Evolutionary conservation across 2,113 vertebrate species (phyloP), one percentile per base, ranked within the genome.

Genomic region (Archilochus colubris): DNA sequence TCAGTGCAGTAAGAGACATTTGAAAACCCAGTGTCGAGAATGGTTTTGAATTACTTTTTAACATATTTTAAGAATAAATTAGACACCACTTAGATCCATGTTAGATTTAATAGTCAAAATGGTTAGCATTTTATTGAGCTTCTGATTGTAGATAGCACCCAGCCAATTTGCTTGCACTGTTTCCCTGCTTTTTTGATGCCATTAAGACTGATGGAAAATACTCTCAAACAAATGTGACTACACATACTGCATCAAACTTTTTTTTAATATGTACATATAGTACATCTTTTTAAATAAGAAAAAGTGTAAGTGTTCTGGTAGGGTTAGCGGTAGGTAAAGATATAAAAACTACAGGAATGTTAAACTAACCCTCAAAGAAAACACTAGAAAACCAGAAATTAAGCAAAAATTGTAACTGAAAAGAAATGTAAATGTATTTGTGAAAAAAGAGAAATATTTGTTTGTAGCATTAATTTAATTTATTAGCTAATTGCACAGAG

Each of bases 221-320:
- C 12, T 19, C 14, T 17, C 40, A 75, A 44, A 36, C 3, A 64
- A 66, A 61, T 57, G 11, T 25, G 16, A 58, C 7, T 59, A 43
- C 22, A 54, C 25, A 19, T n/a, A 36, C 6, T 36, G 19, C 3
- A 64, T 50, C n/a, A 75, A 54, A 20, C 3, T 55, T 64, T 6
- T 17, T 3, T 27, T 80, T 85, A 18, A 33, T 5, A 36, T 33
- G 10, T 46, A 66, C 61, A 28, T 2, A 5, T 72, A 21, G 4
- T 55, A 33, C 33, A 40, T 1, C 4, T 19, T 57, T 3, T 33
- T 5, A 55, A 17, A 44, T 59, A 70, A 44, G 18, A 51, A 81
- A 51, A 31, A 9, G 1, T 0, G 21, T 36, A 51, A 48, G 5
- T 6, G 28, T 36, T 2, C 0, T 57, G 4, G 12, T 44, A 30